Percentiles rank a stretch among this genome's conserved stretches.
phyloP scores from a whole-genome alignment of 2,888 invertebrate species.

The Sabatieria punctata region DNA sequence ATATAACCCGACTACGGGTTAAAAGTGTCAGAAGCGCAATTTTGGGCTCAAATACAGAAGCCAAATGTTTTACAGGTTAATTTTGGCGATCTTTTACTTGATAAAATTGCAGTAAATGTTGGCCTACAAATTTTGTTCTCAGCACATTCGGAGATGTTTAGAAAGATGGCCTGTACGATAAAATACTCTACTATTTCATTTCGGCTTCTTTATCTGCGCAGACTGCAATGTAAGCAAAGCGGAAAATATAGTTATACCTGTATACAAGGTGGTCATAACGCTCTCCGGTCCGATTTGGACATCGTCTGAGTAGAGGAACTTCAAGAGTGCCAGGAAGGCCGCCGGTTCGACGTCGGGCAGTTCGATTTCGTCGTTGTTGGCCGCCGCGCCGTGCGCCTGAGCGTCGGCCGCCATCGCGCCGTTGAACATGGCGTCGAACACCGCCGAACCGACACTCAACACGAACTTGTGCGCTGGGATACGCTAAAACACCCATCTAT shows the following conservation, averaged over 20 bases:
- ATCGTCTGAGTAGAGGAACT: conserved; percentile 56
- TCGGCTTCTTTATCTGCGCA: too few relatives aligned
- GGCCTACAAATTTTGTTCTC: too few relatives aligned
- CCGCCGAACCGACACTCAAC: conserved; percentile 60
- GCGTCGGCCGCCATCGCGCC: conserved; percentile 44
- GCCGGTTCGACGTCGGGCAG: conserved; percentile 66
- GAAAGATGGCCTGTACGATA: too few relatives aligned
- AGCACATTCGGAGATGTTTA: too few relatives aligned
- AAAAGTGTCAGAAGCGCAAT: too few relatives aligned
- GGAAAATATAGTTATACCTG: conserved; percentile 33
- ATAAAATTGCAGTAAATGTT: too few relatives aligned
- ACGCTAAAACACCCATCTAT: conserved; percentile 33
- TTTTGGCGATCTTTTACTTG: too few relatives aligned
- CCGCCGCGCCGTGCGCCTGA: neutral
- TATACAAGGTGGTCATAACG: conserved; percentile 67
- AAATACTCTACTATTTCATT: too few relatives aligned
- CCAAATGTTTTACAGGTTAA: too few relatives aligned
- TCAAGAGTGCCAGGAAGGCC: conserved; percentile 54
- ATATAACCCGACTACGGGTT: too few relatives aligned
- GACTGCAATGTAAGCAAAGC: too few relatives aligned
- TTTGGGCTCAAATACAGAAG: too few relatives aligned
- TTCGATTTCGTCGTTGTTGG: conserved; percentile 53
- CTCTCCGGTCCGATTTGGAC: conserved; percentile 64
- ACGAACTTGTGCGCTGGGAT: conserved; percentile 64
- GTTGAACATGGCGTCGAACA: conserved; percentile 71